Evolutionary conservation across 2,888 invertebrate genomes (phyloP).

Genomic region (Tachystola acroxantha): DNA sequence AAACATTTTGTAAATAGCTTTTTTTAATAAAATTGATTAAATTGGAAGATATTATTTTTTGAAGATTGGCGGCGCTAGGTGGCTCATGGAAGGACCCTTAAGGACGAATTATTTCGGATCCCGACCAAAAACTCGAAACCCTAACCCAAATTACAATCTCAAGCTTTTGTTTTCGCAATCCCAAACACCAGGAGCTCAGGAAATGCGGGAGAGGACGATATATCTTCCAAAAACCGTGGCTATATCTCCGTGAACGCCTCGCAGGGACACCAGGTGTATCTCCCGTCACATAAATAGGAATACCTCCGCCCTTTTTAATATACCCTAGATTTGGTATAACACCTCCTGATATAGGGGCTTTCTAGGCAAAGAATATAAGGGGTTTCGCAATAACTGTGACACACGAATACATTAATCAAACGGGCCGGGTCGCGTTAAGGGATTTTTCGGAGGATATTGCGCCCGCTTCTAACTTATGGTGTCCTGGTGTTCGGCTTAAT

Average conservation of each 20-base stretch:
- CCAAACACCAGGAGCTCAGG: constrained; percentile 1
- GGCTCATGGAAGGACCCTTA: too few relatives aligned
- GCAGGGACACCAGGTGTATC: constrained; percentile 46
- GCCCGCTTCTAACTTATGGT: constrained; percentile 56
- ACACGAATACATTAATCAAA: constrained; percentile 74
- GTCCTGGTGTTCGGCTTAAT: constrained; percentile 40
- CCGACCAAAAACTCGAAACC: too few relatives aligned
- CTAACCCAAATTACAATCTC: neutral
- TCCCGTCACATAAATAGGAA: constrained; percentile 56
- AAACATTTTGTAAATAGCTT: too few relatives aligned
- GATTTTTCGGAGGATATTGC: constrained; percentile 62
- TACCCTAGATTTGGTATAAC: constrained; percentile 74
- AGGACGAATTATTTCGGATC: too few relatives aligned
- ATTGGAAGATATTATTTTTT: too few relatives aligned
- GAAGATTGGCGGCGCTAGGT: too few relatives aligned
- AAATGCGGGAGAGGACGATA: constrained; percentile 7
- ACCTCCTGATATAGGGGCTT: constrained; percentile 55
- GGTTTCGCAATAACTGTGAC: constrained; percentile 65
- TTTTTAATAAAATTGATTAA: too few relatives aligned
- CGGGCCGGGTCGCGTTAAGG: constrained; percentile 33
- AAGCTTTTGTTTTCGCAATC: neutral
- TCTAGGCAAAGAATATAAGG: constrained; percentile 45
- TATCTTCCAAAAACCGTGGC: constrained; percentile 17
- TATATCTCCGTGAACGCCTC: constrained; percentile 24
- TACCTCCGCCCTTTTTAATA: constrained; percentile 66